Evolutionary conservation across 2,797 vertebrate species (phyloP).

Genomic region (Argya squamiceps): DNA sequence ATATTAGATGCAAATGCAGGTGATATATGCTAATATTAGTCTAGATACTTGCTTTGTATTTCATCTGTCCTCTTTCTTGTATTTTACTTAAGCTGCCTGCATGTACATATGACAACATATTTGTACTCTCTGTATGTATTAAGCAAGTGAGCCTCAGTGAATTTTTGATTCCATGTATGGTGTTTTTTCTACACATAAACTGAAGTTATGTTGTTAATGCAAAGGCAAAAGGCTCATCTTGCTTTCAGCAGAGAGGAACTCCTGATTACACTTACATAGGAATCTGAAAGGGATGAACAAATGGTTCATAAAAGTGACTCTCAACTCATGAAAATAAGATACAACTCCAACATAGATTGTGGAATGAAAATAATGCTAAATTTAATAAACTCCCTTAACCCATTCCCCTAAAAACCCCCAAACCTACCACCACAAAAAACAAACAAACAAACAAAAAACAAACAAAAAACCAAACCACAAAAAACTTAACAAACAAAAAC

Average conservation of each 20-base stretch:
- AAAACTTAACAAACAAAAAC: not conserved
- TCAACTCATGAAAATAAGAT: not conserved
- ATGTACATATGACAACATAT: not conserved
- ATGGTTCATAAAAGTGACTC: not conserved
- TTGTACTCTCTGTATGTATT: not conserved
- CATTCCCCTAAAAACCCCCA: fast-evolving
- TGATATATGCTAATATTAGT: not conserved
- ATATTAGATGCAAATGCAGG: not conserved
- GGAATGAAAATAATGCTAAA: not conserved
- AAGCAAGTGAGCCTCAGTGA: not conserved
- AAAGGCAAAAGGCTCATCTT: not conserved
- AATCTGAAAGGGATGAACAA: not conserved
- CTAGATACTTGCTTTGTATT: not conserved
- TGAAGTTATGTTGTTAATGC: not conserved
- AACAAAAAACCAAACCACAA: not conserved
- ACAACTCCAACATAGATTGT: not conserved
- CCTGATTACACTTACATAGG: not conserved
- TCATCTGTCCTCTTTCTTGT: not conserved
- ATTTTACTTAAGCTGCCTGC: not conserved
- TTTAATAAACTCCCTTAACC: not conserved
- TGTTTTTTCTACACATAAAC: not conserved
- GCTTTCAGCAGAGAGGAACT: not conserved
- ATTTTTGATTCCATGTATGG: not conserved
- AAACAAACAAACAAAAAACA: not conserved
- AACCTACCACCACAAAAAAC: not conserved